Evolutionary conservation across 2,797 vertebrate species (phyloP).

Genomic region (Pempheris klunzingeri): DNA sequence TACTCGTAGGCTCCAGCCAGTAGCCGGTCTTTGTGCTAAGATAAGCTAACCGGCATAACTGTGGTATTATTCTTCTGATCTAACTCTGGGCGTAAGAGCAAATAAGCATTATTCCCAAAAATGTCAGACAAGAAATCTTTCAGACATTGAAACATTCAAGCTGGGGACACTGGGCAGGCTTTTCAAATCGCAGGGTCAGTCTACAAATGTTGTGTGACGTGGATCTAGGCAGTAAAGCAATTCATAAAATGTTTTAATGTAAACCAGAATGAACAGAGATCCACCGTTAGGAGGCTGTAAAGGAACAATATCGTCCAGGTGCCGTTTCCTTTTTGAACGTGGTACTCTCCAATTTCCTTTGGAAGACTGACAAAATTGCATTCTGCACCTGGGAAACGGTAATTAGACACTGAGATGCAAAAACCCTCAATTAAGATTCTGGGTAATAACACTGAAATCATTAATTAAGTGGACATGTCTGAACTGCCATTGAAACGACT

Average conservation of each 20-base stretch:
- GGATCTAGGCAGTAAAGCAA: not conserved
- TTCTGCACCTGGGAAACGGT: no score
- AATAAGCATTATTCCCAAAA: not conserved
- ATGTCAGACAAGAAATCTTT: not conserved
- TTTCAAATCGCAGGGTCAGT: not conserved
- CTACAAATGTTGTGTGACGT: not conserved
- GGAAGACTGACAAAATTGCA: no score
- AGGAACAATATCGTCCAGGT: not conserved
- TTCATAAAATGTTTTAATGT: not conserved
- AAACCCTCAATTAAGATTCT: not conserved
- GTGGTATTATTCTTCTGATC: not conserved
- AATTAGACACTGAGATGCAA: not conserved
- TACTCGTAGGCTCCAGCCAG: not conserved
- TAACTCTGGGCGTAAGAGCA: not conserved
- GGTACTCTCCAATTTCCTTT: no score
- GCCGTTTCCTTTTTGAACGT: not conserved
- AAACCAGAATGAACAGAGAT: not conserved
- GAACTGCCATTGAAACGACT: not conserved
- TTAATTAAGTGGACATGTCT: not conserved
- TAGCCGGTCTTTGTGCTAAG: not conserved
- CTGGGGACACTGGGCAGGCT: not conserved
- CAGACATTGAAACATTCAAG: not conserved
- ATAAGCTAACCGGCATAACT: not conserved
- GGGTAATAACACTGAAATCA: not conserved
- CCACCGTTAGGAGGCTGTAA: not conserved